These are phyloP conservation scores for Cyaniris semiargus DNA, from an alignment of 2,888 invertebrate species.

Conservation along the genomic window DNA sequence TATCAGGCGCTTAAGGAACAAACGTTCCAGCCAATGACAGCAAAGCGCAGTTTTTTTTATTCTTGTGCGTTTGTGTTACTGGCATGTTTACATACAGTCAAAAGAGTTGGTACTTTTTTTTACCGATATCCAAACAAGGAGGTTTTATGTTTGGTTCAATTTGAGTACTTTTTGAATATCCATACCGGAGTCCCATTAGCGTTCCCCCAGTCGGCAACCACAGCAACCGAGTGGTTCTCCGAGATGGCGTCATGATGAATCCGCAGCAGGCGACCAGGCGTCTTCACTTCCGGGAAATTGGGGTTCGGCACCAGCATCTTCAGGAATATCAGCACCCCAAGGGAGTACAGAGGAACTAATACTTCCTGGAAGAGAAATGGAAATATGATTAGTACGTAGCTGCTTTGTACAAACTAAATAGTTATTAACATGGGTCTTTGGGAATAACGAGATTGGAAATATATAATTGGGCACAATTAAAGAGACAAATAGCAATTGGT, in stretches of 20 bases:
- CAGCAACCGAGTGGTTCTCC: constrained; percentile 82
- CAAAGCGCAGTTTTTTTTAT: not conserved
- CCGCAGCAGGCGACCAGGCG: constrained; percentile 82
- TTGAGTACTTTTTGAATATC: not conserved
- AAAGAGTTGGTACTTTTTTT: too few relatives aligned
- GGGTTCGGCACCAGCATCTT: constrained; percentile 88
- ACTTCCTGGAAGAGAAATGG: constrained; percentile 82
- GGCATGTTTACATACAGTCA: not conserved
- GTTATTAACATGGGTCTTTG: too few relatives aligned
- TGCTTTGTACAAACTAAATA: too few relatives aligned
- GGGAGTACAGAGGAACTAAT: constrained; percentile 87
- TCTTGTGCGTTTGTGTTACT: not conserved
- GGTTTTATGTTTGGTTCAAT: not conserved
- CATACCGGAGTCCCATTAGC: constrained; percentile 71
- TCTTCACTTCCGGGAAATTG: constrained; percentile 85
- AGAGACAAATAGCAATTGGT: too few relatives aligned
- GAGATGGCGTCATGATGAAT: constrained; percentile 76
- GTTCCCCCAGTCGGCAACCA: constrained; percentile 82
- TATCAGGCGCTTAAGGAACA: not conserved
- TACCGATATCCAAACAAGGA: too few relatives aligned
- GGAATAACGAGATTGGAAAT: too few relatives aligned
- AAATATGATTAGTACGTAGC: not conserved
- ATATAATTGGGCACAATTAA: too few relatives aligned
- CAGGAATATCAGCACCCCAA: constrained; percentile 86
- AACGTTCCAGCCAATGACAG: not conserved